Conservation (phyloP, 2,113 vertebrate species). For the Promerops cafer region DNA sequence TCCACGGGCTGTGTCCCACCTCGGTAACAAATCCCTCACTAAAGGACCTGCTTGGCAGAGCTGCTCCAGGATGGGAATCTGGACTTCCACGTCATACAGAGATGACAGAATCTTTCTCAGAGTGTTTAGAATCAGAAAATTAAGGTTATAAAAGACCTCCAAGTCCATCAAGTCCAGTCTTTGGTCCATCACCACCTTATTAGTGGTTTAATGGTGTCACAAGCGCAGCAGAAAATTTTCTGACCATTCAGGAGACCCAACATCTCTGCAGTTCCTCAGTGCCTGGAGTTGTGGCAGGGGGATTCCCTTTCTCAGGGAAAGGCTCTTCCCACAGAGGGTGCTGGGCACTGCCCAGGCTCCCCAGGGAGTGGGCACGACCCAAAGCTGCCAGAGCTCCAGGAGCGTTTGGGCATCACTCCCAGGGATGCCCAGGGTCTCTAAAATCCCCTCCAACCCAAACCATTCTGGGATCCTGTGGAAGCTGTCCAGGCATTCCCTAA, state of each 20-base stretch:
- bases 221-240: background rate
- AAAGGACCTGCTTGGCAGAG: background rate
- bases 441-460: background rate
- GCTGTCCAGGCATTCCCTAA: background rate
- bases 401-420: fast-evolving
- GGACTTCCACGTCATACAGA: fast-evolving
- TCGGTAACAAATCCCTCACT: background rate
- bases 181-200: background rate
- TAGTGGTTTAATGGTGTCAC: background rate
- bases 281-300: background rate
- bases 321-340: background rate
- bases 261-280: background rate
- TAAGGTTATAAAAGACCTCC: background rate
- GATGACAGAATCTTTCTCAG: background rate
- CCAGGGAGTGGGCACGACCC: background rate
- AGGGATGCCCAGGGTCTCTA: background rate
- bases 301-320: background rate
- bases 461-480: fast-evolving
- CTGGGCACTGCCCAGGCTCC: background rate
- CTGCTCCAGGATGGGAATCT: background rate
- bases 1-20: background rate
- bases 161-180: background rate
- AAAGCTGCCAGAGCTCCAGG: background rate
- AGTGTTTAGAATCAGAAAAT: background rate
- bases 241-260: fast-evolving